Base-by-base conservation (phyloP, 2,888 invertebrate species). In the Cactoblastis cactorum region DNA sequence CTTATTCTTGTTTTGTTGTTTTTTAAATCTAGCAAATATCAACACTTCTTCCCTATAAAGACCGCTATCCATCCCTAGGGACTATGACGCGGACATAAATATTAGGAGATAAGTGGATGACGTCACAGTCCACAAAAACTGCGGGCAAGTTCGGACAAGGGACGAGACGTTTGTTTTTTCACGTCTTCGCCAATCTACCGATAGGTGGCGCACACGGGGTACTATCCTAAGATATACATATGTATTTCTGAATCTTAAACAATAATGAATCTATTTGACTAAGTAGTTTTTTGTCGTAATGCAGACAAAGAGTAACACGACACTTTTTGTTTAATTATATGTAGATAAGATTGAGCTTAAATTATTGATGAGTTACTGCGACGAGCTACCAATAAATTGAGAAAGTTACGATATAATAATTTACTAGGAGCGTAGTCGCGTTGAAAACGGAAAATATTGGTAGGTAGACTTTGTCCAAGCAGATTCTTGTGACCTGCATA, bases 161-260 rank as follows among this genome's bases (percentile, higher is more conserved):
- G 58, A 35, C 41, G 66, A 63, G 63, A 59, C 65, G 69, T 71
- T 75, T 74, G 79, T 77, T 80, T 80, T 80, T 80, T 69, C 70
- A 71, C 73, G 73, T 77, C 74, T 68, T 56, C 65, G 65, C 61
- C 76, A 72, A 79, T 79, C 71, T 64, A 57, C 58, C 55, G 65
- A 63, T 59, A 61, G 14, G 2, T 14, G 1, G 56, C 59, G 52
- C 39, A 77, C 67, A 66, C 1, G 75, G 63, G 65, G 55, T 12
- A 2, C 6, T 49, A 15, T 41, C 1, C 18, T 0, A 15, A 37
- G 57, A 64, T 59, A 14, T 9, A 1, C 2, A 34, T 14, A 34
- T 4, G 5, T n/a, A 14, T 9, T 3, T 9, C 14, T 14, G 14
- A 14, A 2, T 9, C 14, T 34, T 14, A 4, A 12, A 12, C 11